Percentiles rank a stretch among this genome's conserved stretches.
These are phyloP conservation scores for Vulpes lagopus DNA, from an alignment of 2,113 vertebrate genomes.

Conservation along the genomic window DNA sequence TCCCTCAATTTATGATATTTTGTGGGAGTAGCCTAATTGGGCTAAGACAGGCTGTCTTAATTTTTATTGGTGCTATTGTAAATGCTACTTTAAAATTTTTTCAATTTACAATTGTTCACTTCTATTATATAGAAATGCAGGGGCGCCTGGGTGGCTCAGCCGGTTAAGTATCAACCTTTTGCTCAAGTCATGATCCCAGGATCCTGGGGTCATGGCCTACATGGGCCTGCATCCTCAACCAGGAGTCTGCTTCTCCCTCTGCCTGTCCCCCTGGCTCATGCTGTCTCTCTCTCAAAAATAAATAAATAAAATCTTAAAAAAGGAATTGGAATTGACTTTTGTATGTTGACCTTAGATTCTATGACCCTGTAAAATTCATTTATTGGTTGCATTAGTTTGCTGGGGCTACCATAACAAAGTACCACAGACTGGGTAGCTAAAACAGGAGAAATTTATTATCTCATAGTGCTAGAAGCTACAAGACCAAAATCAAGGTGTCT, in stretches of 20 bases:
- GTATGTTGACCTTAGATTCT: neutral
- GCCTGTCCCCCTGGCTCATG: too few relatives aligned
- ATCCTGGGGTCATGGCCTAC: too few relatives aligned
- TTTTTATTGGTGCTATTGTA: neutral
- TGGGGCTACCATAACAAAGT: neutral
- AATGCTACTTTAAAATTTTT: neutral
- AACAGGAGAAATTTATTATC: neutral
- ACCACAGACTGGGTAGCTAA: too few relatives aligned
- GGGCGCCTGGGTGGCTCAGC: too few relatives aligned
- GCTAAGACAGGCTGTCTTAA: neutral
- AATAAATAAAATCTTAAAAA: too few relatives aligned
- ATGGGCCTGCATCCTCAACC: too few relatives aligned
- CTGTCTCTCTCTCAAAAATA: too few relatives aligned
- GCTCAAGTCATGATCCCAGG: too few relatives aligned
- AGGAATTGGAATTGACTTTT: neutral
- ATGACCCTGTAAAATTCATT: neutral
- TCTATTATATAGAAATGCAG: neutral
- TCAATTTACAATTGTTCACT: neutral
- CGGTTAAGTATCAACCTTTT: too few relatives aligned
- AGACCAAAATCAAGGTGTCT: neutral
- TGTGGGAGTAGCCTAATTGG: neutral
- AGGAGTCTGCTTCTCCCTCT: too few relatives aligned
- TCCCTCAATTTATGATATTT: neutral
- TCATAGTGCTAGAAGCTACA: neutral
- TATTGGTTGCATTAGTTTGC: neutral